Conservation (phyloP, 2,888 invertebrate genomes). For the Chesias legatella region DNA sequence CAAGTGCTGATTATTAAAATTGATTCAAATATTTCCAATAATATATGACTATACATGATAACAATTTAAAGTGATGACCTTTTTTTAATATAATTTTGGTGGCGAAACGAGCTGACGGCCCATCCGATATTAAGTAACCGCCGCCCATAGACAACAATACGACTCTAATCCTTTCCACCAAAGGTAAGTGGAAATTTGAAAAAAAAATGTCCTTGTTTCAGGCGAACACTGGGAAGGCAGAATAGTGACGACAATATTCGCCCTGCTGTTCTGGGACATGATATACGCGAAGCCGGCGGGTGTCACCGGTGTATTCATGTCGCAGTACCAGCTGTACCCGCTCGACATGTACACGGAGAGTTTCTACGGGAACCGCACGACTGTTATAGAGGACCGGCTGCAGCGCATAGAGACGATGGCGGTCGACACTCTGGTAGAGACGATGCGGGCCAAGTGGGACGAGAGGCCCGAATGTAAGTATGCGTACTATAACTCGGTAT, state of each 20-base stretch:
- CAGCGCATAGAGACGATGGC: constrained; percentile 47
- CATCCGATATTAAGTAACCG: no score
- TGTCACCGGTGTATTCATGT: constrained; percentile 82
- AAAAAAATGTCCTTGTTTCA: constrained; percentile 39
- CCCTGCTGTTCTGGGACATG: constrained; percentile 89
- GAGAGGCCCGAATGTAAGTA: constrained; percentile 61
- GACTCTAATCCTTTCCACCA: no score
- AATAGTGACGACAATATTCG: constrained; percentile 82
- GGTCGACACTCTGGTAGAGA: constrained; percentile 53
- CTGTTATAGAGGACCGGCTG: constrained; percentile 78
- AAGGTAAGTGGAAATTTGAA: no score
- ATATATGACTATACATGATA: no score
- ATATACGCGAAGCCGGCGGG: constrained; percentile 78
- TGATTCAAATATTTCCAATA: no score
- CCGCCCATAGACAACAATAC: no score
- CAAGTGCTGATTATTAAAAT: no score
- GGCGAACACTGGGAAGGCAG: constrained; percentile 88
- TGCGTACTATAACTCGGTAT: not conserved
- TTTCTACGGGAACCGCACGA: constrained; percentile 84
- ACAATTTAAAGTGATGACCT: no score
- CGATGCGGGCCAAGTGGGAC: constrained; percentile 73
- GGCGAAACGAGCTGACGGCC: no score
- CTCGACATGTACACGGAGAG: constrained; percentile 84
- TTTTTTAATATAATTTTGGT: no score
- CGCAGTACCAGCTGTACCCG: constrained; percentile 84